Percentiles rank a stretch among this genome's conserved stretches.
phyloP scores from a whole-genome alignment of 2,888 invertebrate species.

The Notodonta dromedarius region DNA sequence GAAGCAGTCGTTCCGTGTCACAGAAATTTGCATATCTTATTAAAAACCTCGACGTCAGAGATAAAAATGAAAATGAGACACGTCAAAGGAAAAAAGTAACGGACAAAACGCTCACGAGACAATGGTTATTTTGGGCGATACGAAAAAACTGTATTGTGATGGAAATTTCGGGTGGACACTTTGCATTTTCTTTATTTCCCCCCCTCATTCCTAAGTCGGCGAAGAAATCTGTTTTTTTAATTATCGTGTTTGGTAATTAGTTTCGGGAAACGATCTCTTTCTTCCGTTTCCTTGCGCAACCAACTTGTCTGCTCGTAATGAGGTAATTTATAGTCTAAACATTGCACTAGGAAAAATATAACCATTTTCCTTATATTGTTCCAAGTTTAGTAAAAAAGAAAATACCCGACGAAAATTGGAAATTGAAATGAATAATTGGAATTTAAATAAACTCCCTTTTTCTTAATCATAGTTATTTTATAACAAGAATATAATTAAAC shows the following conservation, averaged over 20 bases:
- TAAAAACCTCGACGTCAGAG: slow-evolving; percentile 76
- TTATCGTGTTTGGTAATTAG: slow-evolving; percentile 84
- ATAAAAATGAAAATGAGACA: slow-evolving; percentile 82
- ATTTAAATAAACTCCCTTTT: too few relatives aligned
- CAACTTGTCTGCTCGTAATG: slow-evolving; percentile 79
- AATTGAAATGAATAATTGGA: too few relatives aligned
- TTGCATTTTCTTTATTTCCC: slow-evolving; percentile 81
- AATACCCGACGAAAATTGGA: too few relatives aligned
- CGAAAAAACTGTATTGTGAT: slow-evolving; percentile 80
- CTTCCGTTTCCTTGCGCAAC: slow-evolving; percentile 65
- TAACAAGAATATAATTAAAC: too few relatives aligned
- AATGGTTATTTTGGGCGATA: slow-evolving; percentile 80
- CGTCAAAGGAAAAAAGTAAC: slow-evolving; percentile 76
- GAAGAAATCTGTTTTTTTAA: slow-evolving; percentile 82
- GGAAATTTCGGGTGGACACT: slow-evolving; percentile 81
- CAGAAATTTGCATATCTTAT: slow-evolving; percentile 81
- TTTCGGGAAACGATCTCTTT: slow-evolving; percentile 79
- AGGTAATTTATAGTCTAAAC: slow-evolving; percentile 75
- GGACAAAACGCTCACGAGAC: slow-evolving; percentile 73
- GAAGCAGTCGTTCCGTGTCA: slow-evolving; percentile 54
- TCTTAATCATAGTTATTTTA: too few relatives aligned
- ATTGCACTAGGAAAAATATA: slow-evolving; percentile 21
- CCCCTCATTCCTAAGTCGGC: slow-evolving; percentile 59
- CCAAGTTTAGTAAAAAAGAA: slow-evolving; percentile 12
- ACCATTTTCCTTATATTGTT: slow-evolving; percentile 15